A percentile compares a stretch with the other conserved stretches of the same genome.
These are phyloP conservation scores for Clarias gariepinus DNA, from an alignment of 2,113 vertebrate genomes.

Conservation along the genomic window DNA sequence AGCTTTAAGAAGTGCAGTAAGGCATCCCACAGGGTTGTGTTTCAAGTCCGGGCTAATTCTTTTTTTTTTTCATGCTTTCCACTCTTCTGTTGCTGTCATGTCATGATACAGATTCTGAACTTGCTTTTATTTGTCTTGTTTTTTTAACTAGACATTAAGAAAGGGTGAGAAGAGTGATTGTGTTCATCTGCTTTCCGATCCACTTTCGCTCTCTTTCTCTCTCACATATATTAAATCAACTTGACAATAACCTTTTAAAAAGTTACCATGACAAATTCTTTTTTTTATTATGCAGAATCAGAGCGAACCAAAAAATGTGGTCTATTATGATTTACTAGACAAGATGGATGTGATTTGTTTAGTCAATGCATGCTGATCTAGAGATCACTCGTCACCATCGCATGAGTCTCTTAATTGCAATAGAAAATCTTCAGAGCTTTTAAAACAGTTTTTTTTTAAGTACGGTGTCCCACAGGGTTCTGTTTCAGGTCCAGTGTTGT, in stretches of 20 bases:
- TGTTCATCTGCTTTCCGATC: neutral
- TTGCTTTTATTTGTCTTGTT: neutral
- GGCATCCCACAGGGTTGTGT: neutral
- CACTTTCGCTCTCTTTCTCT: neutral
- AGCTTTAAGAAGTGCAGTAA: neutral
- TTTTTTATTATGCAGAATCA: no score
- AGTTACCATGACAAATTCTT: neutral
- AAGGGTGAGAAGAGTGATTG: slow-evolving; percentile 49
- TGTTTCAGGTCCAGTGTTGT: neutral
- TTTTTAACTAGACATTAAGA: slow-evolving; percentile 6
- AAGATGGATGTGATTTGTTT: neutral
- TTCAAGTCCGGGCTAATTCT: neutral
- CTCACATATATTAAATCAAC: neutral
- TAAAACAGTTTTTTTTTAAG: neutral
- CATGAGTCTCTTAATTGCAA: neutral
- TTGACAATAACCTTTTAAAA: neutral
- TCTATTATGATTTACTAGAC: neutral
- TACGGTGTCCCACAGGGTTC: neutral
- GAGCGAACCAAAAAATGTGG: no score
- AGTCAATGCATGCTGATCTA: neutral
- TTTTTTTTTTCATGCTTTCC: neutral
- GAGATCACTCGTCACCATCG: neutral
- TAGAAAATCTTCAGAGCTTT: neutral
- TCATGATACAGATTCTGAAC: neutral
- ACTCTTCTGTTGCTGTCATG: neutral